Conservation (phyloP, 2,113 vertebrate genomes). For the Capricornis sumatraensis region DNA sequence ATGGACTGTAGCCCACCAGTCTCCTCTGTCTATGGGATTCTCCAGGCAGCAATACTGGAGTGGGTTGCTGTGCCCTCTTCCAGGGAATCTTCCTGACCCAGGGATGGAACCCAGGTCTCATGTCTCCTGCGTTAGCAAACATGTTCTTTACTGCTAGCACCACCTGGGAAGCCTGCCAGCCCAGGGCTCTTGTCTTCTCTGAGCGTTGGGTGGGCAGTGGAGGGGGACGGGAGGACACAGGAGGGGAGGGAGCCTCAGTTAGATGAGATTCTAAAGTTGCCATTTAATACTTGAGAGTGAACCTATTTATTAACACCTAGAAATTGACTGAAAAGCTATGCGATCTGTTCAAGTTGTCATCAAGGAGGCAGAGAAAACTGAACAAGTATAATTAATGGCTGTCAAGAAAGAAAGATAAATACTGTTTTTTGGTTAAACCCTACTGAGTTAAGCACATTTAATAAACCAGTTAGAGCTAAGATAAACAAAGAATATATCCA, state of each 20-base stretch:
- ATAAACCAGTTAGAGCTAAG: neutral
- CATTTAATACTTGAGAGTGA: neutral
- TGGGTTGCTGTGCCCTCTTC: neutral
- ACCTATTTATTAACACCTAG: neutral
- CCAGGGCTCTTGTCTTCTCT: neutral
- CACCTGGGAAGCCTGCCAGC: neutral
- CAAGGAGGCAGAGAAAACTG: neutral
- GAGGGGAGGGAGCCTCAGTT: neutral
- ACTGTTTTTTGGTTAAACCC: neutral
- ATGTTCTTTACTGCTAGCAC: neutral
- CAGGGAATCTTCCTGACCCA: neutral
- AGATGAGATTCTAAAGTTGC: neutral
- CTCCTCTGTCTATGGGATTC: neutral
- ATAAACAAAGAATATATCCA: neutral
- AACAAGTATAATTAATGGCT: neutral
- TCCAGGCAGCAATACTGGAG: neutral
- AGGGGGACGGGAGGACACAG: neutral
- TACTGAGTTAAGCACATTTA: neutral
- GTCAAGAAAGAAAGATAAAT: conserved; percentile 21
- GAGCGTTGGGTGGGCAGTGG: neutral
- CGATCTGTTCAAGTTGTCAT: neutral
- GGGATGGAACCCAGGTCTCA: neutral
- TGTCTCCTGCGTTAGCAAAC: neutral
- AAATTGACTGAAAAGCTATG: conserved; percentile 6
- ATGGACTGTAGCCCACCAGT: neutral